Evolutionary conservation across 2,888 invertebrate genomes (phyloP).

Genomic region (Eupeodes luniger): DNA sequence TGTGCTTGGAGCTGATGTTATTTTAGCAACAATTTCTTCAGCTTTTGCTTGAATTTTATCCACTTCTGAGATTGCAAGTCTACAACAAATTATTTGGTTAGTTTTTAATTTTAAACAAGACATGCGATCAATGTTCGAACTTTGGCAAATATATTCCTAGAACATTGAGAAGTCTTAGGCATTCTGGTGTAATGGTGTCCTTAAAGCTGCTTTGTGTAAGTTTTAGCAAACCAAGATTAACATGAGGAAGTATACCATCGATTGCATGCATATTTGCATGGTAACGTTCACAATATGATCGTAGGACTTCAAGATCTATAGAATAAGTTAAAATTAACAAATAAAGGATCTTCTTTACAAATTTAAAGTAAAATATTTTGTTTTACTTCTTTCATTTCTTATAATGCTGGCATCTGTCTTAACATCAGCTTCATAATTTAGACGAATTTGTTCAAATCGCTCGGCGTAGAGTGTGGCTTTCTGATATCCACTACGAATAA

Average conservation of each 20-base stretch:
- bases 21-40: slow-evolving; percentile 87
- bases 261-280: slow-evolving; percentile 89
- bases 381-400: slow-evolving; percentile 85
- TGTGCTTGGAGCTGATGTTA: slow-evolving; percentile 88
- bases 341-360: background rate
- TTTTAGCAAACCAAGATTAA: slow-evolving; percentile 90
- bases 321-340: background rate
- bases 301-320: slow-evolving; percentile 87
- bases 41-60: slow-evolving; percentile 81
- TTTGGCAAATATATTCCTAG: slow-evolving; percentile 87
- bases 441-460: slow-evolving; percentile 88
- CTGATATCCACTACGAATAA: slow-evolving; percentile 87
- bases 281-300: slow-evolving; percentile 88
- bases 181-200: slow-evolving; percentile 89
- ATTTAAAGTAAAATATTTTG: too few relatives aligned
- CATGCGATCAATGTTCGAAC: slow-evolving; percentile 83
- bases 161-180: slow-evolving; percentile 88
- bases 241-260: slow-evolving; percentile 87
- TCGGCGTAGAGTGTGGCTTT: slow-evolving; percentile 87
- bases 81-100: slow-evolving; percentile 78
- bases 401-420: slow-evolving; percentile 87
- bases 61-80: slow-evolving; percentile 87
- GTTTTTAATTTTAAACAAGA: background rate
- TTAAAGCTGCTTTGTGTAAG: slow-evolving; percentile 90
- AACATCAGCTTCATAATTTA: slow-evolving; percentile 89